Evolutionary conservation across 2,113 vertebrate species (phyloP), one percentile per base, ranked within the genome.

Genomic region (Triplophysa siluroides): DNA sequence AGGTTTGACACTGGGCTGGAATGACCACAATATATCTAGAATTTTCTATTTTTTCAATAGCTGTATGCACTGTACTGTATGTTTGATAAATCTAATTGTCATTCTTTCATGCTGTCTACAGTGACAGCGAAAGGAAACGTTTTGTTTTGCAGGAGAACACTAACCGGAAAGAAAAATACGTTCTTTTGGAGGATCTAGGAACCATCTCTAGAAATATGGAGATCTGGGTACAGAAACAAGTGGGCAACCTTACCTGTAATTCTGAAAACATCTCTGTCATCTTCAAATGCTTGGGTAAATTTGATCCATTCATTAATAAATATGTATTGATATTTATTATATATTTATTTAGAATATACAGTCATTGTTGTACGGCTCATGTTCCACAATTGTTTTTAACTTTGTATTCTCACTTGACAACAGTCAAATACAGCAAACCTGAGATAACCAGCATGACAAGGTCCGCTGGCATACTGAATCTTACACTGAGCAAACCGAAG

Each of bases 381-480:
- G 14, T 56, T 19, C 66, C 33, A 52, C 12, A 67, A 14, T 24
- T 68, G n/a, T 58, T 72, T 18, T n/a, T 43, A 10, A 50, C 3
- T 50, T 45, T 45, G 43, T 18, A 14, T 16, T 16, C 16, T 14
- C 16, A 14, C 14, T 11, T 68, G 14, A 43, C 33, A 45, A 61
- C 81, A 85, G 84, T 81, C 26, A 85, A 83, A 85, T 85, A 85
- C 33, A 78, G 74, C 41, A 10, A 50, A 12, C 75, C 81, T 24
- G 1, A 62, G 5, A 61, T 85, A 52, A 33, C 41, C n/a, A 16
- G 7, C 11, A 81, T 16, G n/a, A 47, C 12, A 19, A 64, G 84
- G 26, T 74, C 73, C 8, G 62, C 23, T 54, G 69, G 29, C 43
- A 29, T 12, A 5, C 58, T 85, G 33, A 43, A 2, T 38, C 70